These are phyloP conservation scores for Sandelia bainsii DNA, from an alignment of 2,797 vertebrate species.

Conservation along the genomic window DNA sequence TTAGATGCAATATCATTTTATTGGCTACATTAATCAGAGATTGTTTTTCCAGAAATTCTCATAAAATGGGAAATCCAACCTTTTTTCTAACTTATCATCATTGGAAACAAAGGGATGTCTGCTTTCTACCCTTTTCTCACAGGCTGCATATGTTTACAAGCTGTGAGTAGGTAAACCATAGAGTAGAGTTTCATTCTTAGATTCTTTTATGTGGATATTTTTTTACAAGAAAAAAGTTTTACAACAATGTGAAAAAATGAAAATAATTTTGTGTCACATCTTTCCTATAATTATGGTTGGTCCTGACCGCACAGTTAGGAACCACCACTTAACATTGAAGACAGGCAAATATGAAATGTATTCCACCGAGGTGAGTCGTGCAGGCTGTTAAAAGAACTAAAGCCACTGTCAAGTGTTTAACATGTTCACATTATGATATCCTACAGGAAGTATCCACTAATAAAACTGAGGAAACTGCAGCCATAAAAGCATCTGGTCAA, in stretches of 20 bases:
- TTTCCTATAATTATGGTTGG: not conserved
- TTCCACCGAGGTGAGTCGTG: not conserved
- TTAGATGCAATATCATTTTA: not conserved
- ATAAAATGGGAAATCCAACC: no score
- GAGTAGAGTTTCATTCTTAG: not conserved
- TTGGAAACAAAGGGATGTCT: no score
- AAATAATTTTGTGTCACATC: no score
- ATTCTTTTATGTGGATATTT: not conserved
- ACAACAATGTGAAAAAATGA: no score
- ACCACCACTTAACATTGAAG: not conserved
- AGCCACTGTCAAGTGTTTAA: not conserved
- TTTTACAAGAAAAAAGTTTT: no score
- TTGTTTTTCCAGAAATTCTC: no score
- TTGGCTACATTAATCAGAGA: not conserved
- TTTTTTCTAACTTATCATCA: no score
- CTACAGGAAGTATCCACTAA: slow-evolving; percentile 11
- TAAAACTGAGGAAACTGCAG: not conserved
- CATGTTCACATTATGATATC: slow-evolving; percentile 16
- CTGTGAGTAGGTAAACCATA: not conserved
- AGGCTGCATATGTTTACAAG: no score
- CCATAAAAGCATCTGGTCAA: slow-evolving; percentile 19
- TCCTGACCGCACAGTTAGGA: not conserved
- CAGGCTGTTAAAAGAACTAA: not conserved
- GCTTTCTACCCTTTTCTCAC: no score
- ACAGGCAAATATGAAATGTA: not conserved